Evolutionary conservation across 1,140 invertebrate species (phyloP).

Genomic region (Drosophila nannoptera): DNA sequence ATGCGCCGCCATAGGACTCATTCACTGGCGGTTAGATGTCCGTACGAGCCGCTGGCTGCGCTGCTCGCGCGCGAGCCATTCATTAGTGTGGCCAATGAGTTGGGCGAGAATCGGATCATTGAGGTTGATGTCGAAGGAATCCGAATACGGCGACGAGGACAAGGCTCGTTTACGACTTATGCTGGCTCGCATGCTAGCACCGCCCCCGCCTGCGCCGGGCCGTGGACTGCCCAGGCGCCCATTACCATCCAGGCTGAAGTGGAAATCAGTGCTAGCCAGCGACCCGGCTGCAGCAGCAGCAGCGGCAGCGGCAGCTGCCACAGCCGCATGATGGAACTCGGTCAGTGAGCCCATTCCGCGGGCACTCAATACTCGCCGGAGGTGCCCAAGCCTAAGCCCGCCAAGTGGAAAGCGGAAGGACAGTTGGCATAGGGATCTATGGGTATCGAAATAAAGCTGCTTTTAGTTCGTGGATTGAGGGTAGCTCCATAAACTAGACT

Average conservation of each 20-base stretch:
- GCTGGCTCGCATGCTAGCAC: constrained; percentile 81
- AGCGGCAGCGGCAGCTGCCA: no score
- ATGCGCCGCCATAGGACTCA: constrained; percentile 82
- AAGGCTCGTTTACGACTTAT: constrained; percentile 93
- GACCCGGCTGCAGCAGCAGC: no score
- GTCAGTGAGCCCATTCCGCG: constrained; percentile 58
- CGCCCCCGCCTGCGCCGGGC: not conserved
- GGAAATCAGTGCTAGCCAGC: constrained; percentile 85
- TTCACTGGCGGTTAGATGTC: constrained; percentile 92
- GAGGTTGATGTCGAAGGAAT: constrained; percentile 96
- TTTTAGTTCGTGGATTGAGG: not conserved
- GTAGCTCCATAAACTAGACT: not conserved
- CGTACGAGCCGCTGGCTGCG: constrained; percentile 93
- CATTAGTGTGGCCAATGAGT: constrained; percentile 93
- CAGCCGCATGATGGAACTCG: no score
- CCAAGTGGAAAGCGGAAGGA: constrained; percentile 66
- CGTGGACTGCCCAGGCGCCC: constrained; percentile 80
- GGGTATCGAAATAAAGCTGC: not conserved
- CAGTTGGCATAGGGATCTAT: constrained; percentile 70
- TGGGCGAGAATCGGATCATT: constrained; percentile 96
- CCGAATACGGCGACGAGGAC: constrained; percentile 96
- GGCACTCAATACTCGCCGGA: constrained; percentile 68
- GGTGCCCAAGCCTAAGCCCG: constrained; percentile 61
- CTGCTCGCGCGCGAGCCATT: constrained; percentile 92
- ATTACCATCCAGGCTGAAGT: constrained; percentile 86